Evolutionary conservation across 2,888 invertebrate species (phyloP).

Genomic region (Aphodius sticticus): DNA sequence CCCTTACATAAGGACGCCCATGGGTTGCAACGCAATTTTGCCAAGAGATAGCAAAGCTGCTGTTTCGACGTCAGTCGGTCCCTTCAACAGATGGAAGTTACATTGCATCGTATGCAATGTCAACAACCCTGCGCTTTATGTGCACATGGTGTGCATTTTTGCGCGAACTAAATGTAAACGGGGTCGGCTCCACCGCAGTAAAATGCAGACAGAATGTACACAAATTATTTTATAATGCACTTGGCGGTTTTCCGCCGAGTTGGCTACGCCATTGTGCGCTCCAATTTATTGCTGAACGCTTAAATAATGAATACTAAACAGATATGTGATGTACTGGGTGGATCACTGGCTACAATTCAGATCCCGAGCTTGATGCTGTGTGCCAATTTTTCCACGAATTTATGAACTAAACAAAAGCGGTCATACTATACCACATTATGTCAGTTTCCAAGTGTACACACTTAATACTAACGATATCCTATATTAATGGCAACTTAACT

Average conservation of each 20-base stretch:
- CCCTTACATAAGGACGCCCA: neutral
- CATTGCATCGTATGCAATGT: neutral
- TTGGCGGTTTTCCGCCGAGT: neutral
- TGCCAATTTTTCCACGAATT: too few relatives aligned
- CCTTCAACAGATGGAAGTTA: neutral
- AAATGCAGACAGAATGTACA: conserved; percentile 4
- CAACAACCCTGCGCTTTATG: neutral
- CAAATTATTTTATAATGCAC: neutral
- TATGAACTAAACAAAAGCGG: too few relatives aligned
- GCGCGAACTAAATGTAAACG: neutral
- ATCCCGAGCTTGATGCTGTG: too few relatives aligned
- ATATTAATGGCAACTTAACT: too few relatives aligned
- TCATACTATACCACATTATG: too few relatives aligned
- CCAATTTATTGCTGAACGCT: neutral
- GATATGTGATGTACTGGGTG: neutral
- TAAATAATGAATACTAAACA: neutral
- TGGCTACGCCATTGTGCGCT: neutral
- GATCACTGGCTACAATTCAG: too few relatives aligned
- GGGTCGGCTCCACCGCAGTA: neutral
- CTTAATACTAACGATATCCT: too few relatives aligned
- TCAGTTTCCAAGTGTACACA: too few relatives aligned
- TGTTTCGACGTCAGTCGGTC: neutral
- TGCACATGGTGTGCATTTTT: conserved; percentile 4
- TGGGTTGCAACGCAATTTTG: neutral
- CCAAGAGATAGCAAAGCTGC: neutral